These are phyloP conservation scores for Nemotelus pantherinus DNA, from an alignment of 2,888 invertebrate species.

Conservation along the genomic window DNA sequence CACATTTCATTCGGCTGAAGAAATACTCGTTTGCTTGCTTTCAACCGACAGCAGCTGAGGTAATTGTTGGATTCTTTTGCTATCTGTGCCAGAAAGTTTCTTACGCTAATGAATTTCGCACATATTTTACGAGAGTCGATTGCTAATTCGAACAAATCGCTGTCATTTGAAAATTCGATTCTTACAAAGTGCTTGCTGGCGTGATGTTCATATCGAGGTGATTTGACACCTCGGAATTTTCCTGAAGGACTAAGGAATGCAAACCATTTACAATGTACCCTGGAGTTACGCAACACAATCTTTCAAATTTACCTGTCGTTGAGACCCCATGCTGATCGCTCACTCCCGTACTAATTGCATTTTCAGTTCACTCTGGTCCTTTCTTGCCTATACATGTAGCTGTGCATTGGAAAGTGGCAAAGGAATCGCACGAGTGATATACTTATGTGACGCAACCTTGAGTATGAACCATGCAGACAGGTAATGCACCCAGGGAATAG, in stretches of 20 bases:
- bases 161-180: too few species aligned
- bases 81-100: too few species aligned
- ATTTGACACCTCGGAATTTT: slow-evolving; percentile 58
- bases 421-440: not conserved
- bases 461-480: slow-evolving; percentile 9
- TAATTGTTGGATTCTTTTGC: too few species aligned
- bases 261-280: not conserved
- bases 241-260: not conserved
- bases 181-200: not conserved
- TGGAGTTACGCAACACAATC: slow-evolving; percentile 42
- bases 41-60: too few species aligned
- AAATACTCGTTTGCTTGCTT: too few species aligned
- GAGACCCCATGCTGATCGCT: slow-evolving; percentile 34
- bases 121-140: too few species aligned
- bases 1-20: too few species aligned
- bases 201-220: not conserved
- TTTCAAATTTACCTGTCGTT: slow-evolving; percentile 38
- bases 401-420: not conserved
- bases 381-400: not conserved
- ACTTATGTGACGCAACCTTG: slow-evolving; percentile 11
- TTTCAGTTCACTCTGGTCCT: not conserved
- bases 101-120: too few species aligned
- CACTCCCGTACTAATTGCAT: slow-evolving; percentile 46
- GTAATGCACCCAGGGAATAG: slow-evolving; percentile 6
- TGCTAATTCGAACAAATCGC: too few species aligned